Evolutionary conservation across 2,113 vertebrate genomes (phyloP).

Genomic region (Bettongia penicillata): DNA sequence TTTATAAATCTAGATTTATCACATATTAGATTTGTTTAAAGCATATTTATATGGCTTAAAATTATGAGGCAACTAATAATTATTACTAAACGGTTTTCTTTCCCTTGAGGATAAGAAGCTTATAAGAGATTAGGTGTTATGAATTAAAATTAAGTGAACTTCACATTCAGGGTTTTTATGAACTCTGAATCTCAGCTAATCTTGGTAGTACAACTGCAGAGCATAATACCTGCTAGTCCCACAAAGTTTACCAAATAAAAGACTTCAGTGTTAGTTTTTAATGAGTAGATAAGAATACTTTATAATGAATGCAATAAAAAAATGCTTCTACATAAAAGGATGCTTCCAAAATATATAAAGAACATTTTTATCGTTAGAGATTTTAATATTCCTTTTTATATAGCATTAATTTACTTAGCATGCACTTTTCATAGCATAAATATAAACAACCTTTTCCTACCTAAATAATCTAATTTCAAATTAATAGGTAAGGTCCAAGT

Average conservation of each 20-base stretch:
- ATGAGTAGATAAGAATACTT: background rate
- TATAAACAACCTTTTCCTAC: background rate
- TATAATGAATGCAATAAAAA: background rate
- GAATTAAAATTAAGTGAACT: background rate
- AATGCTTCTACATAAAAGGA: background rate
- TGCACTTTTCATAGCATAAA: background rate
- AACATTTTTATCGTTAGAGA: background rate
- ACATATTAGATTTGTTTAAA: background rate
- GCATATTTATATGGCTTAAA: background rate
- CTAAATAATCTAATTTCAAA: background rate
- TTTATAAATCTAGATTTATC: background rate
- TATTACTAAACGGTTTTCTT: too few relatives aligned
- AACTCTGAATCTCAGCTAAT: too few relatives aligned
- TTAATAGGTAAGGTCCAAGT: background rate
- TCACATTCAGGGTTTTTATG: background rate
- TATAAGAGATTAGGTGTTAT: background rate
- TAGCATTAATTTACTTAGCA: background rate
- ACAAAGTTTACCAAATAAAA: background rate
- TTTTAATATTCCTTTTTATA: background rate
- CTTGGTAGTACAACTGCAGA: background rate
- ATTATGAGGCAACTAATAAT: background rate
- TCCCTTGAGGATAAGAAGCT: too few relatives aligned
- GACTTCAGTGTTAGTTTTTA: background rate
- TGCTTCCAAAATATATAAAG: background rate
- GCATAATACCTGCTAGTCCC: background rate